These are phyloP conservation scores for Glaucomys volans DNA, from an alignment of 2,113 vertebrate genomes.

Conservation along the genomic window DNA sequence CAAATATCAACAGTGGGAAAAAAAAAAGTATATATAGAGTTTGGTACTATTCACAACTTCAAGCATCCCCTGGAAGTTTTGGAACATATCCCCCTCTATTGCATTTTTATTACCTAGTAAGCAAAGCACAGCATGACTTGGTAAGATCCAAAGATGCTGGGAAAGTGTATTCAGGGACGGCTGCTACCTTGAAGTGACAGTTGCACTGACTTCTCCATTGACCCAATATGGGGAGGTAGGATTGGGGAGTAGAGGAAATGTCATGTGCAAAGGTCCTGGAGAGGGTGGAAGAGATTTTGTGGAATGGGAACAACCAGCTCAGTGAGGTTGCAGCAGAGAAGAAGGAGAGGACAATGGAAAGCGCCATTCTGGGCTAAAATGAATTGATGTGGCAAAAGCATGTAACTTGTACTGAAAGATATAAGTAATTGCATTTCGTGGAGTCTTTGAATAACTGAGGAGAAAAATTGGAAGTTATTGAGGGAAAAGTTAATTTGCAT, in stretches of 20 bases:
- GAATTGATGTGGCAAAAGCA: neutral
- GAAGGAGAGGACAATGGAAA: neutral
- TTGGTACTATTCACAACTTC: neutral
- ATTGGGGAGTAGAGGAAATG: accelerated
- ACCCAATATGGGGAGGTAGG: neutral
- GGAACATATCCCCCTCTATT: neutral
- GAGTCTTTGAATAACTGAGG: neutral
- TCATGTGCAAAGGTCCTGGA: neutral
- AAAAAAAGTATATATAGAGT: neutral
- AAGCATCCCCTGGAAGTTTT: too few species aligned
- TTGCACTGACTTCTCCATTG: neutral
- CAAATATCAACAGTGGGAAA: neutral
- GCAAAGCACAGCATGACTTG: neutral
- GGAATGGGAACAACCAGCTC: neutral
- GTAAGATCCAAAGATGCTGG: neutral
- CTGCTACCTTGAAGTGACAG: neutral
- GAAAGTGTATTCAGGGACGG: neutral
- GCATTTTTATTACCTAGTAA: accelerated
- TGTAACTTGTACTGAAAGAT: neutral
- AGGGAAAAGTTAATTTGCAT: neutral
- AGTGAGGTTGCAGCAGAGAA: neutral
- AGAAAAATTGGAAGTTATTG: neutral
- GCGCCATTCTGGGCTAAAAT: neutral
- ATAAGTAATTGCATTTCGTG: neutral
- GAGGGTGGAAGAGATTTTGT: accelerated